A percentile compares a stretch with the other conserved stretches of the same genome.
These are phyloP conservation scores for Rhineura floridana DNA, from an alignment of 2,113 vertebrate species.

Conservation along the genomic window DNA sequence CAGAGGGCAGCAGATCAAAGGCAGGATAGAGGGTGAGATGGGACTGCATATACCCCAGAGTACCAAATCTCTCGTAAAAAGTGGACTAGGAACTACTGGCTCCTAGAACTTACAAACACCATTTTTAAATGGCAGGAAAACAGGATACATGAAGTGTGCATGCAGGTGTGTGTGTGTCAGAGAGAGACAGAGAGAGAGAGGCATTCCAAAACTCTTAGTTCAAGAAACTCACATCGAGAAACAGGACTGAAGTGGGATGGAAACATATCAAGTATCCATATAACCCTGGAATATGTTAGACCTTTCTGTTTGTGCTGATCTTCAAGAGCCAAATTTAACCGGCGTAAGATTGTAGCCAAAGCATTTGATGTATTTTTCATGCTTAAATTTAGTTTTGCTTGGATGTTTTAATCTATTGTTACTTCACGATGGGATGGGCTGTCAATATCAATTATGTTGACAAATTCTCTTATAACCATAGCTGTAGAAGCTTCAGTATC, in stretches of 20 bases:
- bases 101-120: not conserved
- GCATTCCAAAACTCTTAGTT: not conserved
- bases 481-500: not conserved
- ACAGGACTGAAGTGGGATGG: not conserved
- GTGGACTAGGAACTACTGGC: not conserved
- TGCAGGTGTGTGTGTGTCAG: not conserved
- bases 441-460: not conserved
- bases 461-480: constrained; percentile 7
- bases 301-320: not conserved
- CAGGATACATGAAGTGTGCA: not conserved
- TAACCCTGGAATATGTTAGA: not conserved
- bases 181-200: not conserved
- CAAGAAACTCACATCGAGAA: not conserved
- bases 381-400: not conserved
- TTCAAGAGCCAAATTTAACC: not conserved
- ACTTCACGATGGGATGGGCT: not conserved
- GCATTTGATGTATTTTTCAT: not conserved
- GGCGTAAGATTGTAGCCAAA: not conserved
- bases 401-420: not conserved
- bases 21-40: not conserved
- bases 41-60: not conserved
- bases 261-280: not conserved
- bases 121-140: not conserved
- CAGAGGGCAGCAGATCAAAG: not conserved
- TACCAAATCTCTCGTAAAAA: not conserved